A percentile compares a stretch with the other conserved stretches of the same genome.
Evolutionary conservation across 1,140 invertebrate genomes (phyloP).

Genomic region (Cyclargus thomasi): DNA sequence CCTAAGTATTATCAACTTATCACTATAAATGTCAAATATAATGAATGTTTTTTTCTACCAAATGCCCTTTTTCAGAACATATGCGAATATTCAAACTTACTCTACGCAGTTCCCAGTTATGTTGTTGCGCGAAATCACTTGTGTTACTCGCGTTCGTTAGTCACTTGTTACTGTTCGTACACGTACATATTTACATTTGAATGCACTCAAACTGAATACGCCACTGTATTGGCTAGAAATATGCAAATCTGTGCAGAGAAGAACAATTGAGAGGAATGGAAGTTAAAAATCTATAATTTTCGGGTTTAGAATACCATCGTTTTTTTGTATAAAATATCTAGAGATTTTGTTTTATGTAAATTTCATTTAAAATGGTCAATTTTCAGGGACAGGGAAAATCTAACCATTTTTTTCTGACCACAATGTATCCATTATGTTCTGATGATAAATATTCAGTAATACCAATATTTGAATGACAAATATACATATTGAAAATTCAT

Average conservation of each 20-base stretch:
- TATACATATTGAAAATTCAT: conserved; percentile 50
- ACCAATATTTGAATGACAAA: conserved; percentile 18
- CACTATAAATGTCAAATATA: no score
- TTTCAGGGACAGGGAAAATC: not conserved
- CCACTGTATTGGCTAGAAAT: conserved; percentile 35
- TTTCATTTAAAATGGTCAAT: not conserved
- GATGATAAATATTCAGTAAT: not conserved
- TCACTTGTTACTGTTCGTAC: conserved; percentile 55
- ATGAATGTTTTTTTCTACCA: no score
- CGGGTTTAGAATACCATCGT: not conserved
- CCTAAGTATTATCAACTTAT: no score
- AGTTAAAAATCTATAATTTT: not conserved
- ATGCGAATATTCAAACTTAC: conserved; percentile 19
- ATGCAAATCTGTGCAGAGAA: conserved; percentile 32
- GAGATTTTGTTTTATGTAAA: not conserved
- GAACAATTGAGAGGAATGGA: conserved; percentile 26
- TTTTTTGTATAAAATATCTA: no score
- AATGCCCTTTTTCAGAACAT: no score
- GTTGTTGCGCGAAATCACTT: conserved; percentile 45
- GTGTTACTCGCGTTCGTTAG: conserved; percentile 58
- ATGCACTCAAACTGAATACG: conserved; percentile 37
- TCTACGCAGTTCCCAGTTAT: conserved; percentile 26
- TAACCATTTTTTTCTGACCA: not conserved
- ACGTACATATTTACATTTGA: conserved; percentile 61
- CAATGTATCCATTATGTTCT: not conserved